These are phyloP conservation scores for Brachyrhaphis roseni DNA, from an alignment of 2,797 vertebrate genomes.

Conservation along the genomic window DNA sequence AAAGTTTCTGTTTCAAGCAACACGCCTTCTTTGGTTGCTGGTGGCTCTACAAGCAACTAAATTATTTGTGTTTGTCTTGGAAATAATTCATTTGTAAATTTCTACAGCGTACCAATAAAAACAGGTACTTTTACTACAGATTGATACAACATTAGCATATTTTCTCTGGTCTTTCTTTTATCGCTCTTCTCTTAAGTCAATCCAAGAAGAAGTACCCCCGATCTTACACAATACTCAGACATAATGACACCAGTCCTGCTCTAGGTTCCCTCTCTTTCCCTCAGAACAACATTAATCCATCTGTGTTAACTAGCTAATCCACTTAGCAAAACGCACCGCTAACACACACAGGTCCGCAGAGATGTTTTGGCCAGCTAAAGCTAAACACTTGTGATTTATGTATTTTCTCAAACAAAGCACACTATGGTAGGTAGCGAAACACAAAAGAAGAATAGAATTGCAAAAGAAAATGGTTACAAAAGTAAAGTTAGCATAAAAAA, in stretches of 20 bases:
- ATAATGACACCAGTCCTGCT: slow-evolving; percentile 6
- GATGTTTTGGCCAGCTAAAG: neutral
- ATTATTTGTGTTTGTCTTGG: neutral
- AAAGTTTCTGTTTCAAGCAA: neutral
- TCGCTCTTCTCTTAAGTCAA: neutral
- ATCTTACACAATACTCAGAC: neutral
- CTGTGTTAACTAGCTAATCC: slow-evolving; percentile 33
- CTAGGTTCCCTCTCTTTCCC: neutral
- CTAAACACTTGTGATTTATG: neutral
- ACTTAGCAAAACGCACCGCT: slow-evolving; percentile 13
- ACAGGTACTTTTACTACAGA: neutral
- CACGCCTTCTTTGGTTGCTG: neutral
- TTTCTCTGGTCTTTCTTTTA: neutral
- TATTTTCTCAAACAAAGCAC: neutral
- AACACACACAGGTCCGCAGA: neutral
- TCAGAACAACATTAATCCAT: slow-evolving; percentile 26
- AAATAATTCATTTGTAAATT: neutral
- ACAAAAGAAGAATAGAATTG: neutral
- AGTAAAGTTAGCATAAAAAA: neutral
- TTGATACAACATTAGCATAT: neutral
- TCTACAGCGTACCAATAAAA: neutral
- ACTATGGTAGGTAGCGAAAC: no score
- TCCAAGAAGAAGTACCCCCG: neutral
- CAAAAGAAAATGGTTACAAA: neutral
- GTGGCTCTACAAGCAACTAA: neutral